phyloP scores from a whole-genome alignment of 2,888 invertebrate genomes.

The Polydrusus cervinus region DNA sequence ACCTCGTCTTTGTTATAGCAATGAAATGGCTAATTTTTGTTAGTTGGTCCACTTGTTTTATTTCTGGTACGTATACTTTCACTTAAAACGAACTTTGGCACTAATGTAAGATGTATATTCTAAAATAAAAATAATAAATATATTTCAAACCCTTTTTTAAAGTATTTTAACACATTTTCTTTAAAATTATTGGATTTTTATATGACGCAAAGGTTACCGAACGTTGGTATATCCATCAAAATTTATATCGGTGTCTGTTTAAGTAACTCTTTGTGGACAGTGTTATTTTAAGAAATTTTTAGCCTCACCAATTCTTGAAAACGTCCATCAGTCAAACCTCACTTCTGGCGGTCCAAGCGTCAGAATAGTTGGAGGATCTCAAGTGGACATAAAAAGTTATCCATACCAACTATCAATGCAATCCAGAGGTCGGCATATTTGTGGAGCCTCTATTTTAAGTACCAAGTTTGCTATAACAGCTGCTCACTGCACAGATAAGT shows the following conservation, averaged over 20 bases:
- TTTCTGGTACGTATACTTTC: conserved; percentile 10
- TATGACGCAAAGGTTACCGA: too few species aligned
- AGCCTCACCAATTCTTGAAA: neutral
- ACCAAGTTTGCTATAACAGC: conserved; percentile 42
- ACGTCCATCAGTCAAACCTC: neutral
- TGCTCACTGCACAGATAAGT: conserved; percentile 51
- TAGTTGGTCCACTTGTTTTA: neutral
- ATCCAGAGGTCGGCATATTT: conserved; percentile 39
- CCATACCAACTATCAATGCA: conserved; percentile 49
- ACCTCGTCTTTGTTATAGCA: neutral
- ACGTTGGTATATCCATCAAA: too few species aligned
- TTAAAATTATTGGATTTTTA: too few species aligned
- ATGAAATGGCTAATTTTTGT: conserved; percentile 1
- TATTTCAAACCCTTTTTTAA: too few species aligned
- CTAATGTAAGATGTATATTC: too few species aligned
- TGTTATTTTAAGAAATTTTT: neutral
- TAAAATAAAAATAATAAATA: too few species aligned
- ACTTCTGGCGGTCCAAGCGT: neutral
- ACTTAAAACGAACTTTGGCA: too few species aligned
- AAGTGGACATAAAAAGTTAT: conserved; percentile 28
- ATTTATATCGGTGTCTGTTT: too few species aligned
- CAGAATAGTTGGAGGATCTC: conserved; percentile 35
- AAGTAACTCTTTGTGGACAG: too few species aligned
- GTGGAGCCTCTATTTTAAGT: conserved; percentile 46
- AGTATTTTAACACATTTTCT: too few species aligned